These are phyloP conservation scores for Drosophila quasianomalipes DNA, from an alignment of 2,888 invertebrate genomes.

Conservation along the genomic window DNA sequence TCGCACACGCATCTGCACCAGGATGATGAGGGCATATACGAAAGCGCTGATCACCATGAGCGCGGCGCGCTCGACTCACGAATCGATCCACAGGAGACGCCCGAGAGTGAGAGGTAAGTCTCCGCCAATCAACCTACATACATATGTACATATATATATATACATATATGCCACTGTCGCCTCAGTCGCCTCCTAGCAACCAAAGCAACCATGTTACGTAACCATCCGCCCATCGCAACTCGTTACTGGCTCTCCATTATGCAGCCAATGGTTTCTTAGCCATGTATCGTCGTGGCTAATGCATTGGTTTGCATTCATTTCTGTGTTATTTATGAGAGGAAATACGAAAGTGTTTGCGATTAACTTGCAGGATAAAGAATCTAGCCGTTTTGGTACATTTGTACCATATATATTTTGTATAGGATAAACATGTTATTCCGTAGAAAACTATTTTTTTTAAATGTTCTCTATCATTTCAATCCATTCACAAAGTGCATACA, in stretches of 20 bases:
- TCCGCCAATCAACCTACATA: slow-evolving; percentile 30
- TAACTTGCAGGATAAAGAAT: neutral
- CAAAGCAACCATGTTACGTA: slow-evolving; percentile 2
- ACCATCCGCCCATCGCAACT: neutral
- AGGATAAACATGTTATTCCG: neutral
- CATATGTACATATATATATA: slow-evolving; percentile 4
- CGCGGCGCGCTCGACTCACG: slow-evolving; percentile 88
- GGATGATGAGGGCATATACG: slow-evolving; percentile 95
- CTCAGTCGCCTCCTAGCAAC: slow-evolving; percentile 20
- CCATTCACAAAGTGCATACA: neutral
- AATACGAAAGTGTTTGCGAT: neutral
- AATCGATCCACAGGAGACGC: slow-evolving; percentile 90
- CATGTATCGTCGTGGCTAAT: neutral
- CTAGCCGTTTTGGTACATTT: neutral
- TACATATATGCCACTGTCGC: slow-evolving; percentile 7
- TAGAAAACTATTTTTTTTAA: neutral
- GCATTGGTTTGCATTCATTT: neutral
- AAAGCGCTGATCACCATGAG: slow-evolving; percentile 92
- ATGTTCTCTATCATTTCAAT: neutral
- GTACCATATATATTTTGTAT: neutral
- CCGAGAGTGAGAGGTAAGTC: slow-evolving; percentile 94
- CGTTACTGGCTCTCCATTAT: neutral
- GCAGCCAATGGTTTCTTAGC: neutral
- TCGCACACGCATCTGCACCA: slow-evolving; percentile 87
- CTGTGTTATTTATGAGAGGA: neutral